Base-by-base conservation (phyloP, 2,888 invertebrate species). In the Nipponacmea schrenckii region DNA sequence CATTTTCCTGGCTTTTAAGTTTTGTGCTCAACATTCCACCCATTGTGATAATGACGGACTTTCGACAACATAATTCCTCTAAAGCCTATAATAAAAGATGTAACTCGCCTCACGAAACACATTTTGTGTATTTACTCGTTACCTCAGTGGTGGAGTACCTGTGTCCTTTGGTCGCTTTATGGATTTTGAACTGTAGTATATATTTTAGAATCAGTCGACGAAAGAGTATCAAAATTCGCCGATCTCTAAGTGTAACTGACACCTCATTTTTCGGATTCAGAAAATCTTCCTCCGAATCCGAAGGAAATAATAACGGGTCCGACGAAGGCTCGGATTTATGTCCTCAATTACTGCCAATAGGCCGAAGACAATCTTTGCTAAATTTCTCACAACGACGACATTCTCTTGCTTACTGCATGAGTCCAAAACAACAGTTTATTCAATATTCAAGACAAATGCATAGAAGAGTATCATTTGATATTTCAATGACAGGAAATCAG, bases 201-300 rank as follows among this genome's bases (percentile, higher is more conserved):
- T 84, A 83, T 69, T 75, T 81, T 31, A 83, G 82, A 72, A 81
- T 85, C 65, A 78, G 79, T 5, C 77, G 78, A 50, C 65, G 85
- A 20, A 84, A 85, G 70, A 80, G 78, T 44, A 82, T 80, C 67
- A 83, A 82, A 64, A 78, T 85, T n/a, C 76, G 85, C 24, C 77
- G 85, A 4, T 85, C 85, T 7, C 66, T 85, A 45, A 84, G 83
- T 66, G 64, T 70, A n/a, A 62, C 77, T 0, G 83, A 84, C 64
- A 79, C 77, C 8, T 75, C 77, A n/a, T 74, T 78, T 46, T 74
- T 82, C n/a, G 79, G 77, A 14, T 75, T 74, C 26, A 73, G 84
- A 31, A 82, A 81, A 69, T 77, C 79, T 1, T 83, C 81, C 2
- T 79, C 79, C 0, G 81, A 83, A 63, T 80, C 77, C 14, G 75